A percentile compares a stretch with the other conserved stretches of the same genome.
Conservation (phyloP, 2,797 vertebrate genomes). For the Catamblyrhynchus diadema region DNA sequence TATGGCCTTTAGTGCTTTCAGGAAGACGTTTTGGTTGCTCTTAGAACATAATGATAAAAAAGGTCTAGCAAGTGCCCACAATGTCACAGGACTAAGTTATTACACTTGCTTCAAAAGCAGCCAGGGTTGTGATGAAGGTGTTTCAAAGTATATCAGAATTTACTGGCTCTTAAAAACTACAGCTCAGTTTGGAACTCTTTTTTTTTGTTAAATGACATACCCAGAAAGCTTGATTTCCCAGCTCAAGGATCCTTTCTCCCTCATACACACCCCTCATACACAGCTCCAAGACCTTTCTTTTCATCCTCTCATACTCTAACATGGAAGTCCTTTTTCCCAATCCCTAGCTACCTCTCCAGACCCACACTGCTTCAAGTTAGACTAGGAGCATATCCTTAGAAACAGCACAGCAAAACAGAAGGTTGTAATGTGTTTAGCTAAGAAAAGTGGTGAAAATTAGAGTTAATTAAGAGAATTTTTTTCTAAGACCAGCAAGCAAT, state of each 20-base stretch:
- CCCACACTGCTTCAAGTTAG: not conserved
- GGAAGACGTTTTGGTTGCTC: not conserved
- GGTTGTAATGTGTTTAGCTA: not conserved
- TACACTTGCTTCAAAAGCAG: not conserved
- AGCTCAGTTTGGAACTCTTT: not conserved
- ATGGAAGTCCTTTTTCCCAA: not conserved
- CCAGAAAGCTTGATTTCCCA: not conserved
- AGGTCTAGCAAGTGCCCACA: not conserved
- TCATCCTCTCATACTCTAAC: not conserved
- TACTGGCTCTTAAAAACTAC: not conserved
- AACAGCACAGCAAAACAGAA: not conserved
- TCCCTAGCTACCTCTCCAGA: not conserved
- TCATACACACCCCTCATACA: not conserved
- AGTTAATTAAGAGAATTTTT: not conserved
- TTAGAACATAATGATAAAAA: not conserved
- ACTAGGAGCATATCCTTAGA: not conserved
- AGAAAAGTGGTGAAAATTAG: not conserved
- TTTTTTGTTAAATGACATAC: not conserved
- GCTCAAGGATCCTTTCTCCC: not conserved
- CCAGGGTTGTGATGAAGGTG: not conserved
- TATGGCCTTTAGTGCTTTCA: not conserved
- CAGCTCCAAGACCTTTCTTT: not conserved
- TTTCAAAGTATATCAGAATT: not conserved
- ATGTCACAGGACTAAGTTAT: not conserved
- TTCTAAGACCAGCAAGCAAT: not conserved